Conservation (phyloP, 2,888 invertebrate genomes). For the Schizaphis graminum region DNA sequence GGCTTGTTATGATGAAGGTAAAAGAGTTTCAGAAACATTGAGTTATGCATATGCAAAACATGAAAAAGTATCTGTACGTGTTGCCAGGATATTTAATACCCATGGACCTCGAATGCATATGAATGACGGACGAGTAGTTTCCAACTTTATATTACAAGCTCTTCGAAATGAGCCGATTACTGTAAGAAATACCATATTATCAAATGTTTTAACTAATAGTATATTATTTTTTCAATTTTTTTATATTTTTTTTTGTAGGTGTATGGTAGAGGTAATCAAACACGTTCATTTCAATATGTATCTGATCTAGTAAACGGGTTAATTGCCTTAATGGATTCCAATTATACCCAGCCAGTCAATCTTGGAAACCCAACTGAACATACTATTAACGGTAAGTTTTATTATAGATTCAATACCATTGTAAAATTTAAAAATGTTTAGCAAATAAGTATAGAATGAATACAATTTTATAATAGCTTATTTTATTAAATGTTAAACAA, state of each 20-base stretch:
- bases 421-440: not conserved
- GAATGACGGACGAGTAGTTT: conserved; percentile 98
- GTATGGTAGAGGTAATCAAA: conserved; percentile 89
- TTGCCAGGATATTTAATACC: conserved; percentile 98
- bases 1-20: conserved; percentile 99
- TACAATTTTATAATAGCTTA: not conserved
- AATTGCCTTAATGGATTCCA: conserved; percentile 91
- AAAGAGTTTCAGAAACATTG: conserved; percentile 95
- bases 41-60: conserved; percentile 97
- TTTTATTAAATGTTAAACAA: not conserved
- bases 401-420: not conserved
- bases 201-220: conserved; percentile 19
- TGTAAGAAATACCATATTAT: conserved; percentile 74
- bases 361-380: conserved; percentile 98
- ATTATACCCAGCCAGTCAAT: conserved; percentile 93
- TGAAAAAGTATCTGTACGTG: conserved; percentile 93
- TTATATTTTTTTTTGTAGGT: conserved; percentile 73
- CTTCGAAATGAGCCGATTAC: conserved; percentile 95
- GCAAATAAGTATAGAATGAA: not conserved
- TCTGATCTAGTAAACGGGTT: conserved; percentile 97
- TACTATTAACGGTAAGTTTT: conserved; percentile 83
- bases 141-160: conserved; percentile 98
- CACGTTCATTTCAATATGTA: conserved; percentile 98
- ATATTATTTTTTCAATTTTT: conserved; percentile 46
- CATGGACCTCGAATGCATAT: conserved; percentile 99